These are phyloP conservation scores for Sesamia nonagrioides DNA, from an alignment of 1,140 invertebrate genomes.

Conservation along the genomic window DNA sequence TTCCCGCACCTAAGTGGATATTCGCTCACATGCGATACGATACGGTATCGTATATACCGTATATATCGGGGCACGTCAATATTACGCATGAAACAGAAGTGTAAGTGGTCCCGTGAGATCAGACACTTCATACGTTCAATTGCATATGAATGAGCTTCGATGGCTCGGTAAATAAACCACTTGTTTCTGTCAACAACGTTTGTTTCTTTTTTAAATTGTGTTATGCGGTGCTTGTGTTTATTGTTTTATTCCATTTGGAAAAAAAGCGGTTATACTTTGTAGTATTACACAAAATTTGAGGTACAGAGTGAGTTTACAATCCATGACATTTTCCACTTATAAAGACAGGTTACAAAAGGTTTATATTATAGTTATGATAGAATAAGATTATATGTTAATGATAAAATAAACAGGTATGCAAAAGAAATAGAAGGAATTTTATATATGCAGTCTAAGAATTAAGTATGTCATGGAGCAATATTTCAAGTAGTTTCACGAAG, in stretches of 20 bases:
- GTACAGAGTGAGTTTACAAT: too few species aligned
- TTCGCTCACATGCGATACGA: background rate
- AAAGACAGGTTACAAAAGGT: too few species aligned
- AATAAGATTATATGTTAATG: too few species aligned
- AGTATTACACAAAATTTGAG: too few species aligned
- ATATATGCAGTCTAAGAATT: too few species aligned
- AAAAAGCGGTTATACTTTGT: background rate
- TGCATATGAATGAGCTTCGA: slow-evolving; percentile 39
- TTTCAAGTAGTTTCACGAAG: too few species aligned
- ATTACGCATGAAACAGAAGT: background rate
- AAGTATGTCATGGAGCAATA: too few species aligned
- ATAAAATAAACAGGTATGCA: too few species aligned
- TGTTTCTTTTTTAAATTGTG: background rate
- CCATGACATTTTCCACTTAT: too few species aligned
- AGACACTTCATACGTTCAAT: slow-evolving; percentile 18
- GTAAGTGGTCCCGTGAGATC: slow-evolving; percentile 27
- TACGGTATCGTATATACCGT: background rate
- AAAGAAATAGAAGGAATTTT: too few species aligned
- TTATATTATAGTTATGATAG: too few species aligned
- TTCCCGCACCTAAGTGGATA: background rate
- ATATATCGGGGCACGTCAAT: background rate
- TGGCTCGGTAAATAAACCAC: slow-evolving; percentile 29
- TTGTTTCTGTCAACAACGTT: slow-evolving; percentile 24
- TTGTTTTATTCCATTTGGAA: background rate
- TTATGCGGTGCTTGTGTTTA: background rate